phyloP scores from a whole-genome alignment of 2,797 vertebrate genomes.

The Paguma larvata region DNA sequence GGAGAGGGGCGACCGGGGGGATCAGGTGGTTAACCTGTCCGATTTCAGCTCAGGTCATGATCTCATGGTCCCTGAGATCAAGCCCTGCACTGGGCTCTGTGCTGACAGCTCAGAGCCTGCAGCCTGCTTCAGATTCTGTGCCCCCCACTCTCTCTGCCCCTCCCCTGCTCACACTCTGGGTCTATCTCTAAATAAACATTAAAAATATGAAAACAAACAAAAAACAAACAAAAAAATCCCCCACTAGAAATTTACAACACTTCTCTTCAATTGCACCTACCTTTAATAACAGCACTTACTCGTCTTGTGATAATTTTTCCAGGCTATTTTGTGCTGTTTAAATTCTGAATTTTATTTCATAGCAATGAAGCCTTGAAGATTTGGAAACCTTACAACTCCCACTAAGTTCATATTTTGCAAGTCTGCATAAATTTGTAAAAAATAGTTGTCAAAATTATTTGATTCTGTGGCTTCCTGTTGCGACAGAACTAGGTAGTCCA shows the following conservation, averaged over 20 bases:
- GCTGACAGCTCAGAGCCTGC: too few relatives aligned
- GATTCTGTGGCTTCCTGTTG: background rate
- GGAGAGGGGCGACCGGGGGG: too few relatives aligned
- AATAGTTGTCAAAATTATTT: background rate
- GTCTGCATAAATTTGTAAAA: background rate
- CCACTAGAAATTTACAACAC: background rate
- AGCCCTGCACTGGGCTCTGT: accelerated
- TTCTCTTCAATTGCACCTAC: slow-evolving; percentile 42
- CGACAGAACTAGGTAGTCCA: background rate
- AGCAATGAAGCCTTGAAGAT: background rate
- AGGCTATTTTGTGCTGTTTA: background rate
- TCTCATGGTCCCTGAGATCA: too few relatives aligned
- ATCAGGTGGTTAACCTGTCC: too few relatives aligned
- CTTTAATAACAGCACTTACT: slow-evolving; percentile 19
- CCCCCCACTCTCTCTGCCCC: too few relatives aligned
- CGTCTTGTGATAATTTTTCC: background rate
- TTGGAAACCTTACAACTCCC: slow-evolving; percentile 15
- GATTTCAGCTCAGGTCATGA: too few relatives aligned
- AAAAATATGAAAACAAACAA: too few relatives aligned
- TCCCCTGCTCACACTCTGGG: too few relatives aligned
- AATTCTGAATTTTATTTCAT: slow-evolving; percentile 19
- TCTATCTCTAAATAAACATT: too few relatives aligned
- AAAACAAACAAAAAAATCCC: too few relatives aligned
- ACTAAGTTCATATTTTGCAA: slow-evolving; percentile 34
- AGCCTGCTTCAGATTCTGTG: too few relatives aligned